These are phyloP conservation scores for Shinisaurus crocodilurus DNA, from an alignment of 2,113 vertebrate genomes.

Conservation along the genomic window DNA sequence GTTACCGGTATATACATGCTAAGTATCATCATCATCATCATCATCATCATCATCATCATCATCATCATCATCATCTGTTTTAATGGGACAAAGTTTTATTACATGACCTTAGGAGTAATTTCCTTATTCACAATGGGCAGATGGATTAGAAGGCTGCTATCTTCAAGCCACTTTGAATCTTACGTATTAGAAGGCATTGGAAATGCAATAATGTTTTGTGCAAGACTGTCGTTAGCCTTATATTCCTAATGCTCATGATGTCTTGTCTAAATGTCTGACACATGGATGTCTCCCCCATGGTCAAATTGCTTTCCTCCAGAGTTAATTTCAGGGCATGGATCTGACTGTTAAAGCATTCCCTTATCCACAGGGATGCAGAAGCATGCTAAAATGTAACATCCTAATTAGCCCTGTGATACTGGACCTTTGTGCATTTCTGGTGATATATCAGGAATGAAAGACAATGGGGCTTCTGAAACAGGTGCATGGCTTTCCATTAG, in stretches of 20 bases:
- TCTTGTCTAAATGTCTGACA: not conserved
- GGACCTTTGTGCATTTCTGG: not conserved
- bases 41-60: not conserved
- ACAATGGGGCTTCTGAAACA: not conserved
- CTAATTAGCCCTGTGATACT: not conserved
- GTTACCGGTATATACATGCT: no score
- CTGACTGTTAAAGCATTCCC: not conserved
- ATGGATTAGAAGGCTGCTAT: not conserved
- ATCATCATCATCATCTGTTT: not conserved
- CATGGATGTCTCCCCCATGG: not conserved
- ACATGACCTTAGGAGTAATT: not conserved
- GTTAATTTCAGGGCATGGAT: not conserved
- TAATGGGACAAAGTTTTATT: not conserved
- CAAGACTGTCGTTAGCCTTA: not conserved
- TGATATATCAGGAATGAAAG: not conserved
- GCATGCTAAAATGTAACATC: not conserved
- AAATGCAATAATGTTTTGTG: not conserved
- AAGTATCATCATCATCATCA: not conserved
- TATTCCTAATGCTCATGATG: not conserved
- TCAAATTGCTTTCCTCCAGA: slow-evolving; percentile 2
- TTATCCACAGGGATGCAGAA: not conserved
- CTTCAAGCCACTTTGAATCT: not conserved
- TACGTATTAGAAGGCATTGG: not conserved
- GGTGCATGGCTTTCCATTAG: not conserved
- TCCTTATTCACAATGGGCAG: not conserved